These are phyloP conservation scores for Euglossa dilemma DNA, from an alignment of 1,140 invertebrate species.

Conservation along the genomic window DNA sequence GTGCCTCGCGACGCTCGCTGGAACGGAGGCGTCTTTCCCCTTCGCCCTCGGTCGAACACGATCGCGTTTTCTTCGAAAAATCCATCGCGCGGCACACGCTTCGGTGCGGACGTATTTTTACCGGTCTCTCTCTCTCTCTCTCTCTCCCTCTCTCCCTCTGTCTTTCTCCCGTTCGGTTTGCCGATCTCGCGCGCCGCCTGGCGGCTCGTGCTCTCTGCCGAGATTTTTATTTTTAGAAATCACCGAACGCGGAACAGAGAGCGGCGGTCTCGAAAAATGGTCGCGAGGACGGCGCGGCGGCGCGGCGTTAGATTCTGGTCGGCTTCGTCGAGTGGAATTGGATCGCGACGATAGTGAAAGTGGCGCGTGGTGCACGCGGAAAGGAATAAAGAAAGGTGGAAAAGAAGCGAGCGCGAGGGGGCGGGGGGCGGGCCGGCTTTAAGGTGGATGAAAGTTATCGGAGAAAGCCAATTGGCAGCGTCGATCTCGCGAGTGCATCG, in stretches of 20 bases:
- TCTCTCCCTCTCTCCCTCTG: too few relatives aligned
- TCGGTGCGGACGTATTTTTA: constrained; percentile 29
- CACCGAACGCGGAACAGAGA: neutral
- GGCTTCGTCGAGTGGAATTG: constrained; percentile 57
- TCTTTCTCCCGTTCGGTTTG: too few relatives aligned
- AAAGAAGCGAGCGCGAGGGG: constrained; percentile 65
- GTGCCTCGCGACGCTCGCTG: neutral
- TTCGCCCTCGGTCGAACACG: neutral
- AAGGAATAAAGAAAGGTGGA: constrained; percentile 75
- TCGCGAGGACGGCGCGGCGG: neutral
- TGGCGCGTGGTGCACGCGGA: constrained; percentile 58
- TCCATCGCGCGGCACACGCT: neutral
- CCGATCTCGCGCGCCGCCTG: too few relatives aligned
- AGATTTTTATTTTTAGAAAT: constrained; percentile 47
- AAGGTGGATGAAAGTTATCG: constrained; percentile 80
- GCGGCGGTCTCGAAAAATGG: constrained; percentile 30
- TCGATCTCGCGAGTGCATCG: constrained; percentile 54
- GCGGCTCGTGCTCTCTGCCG: too few relatives aligned
- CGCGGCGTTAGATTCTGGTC: constrained; percentile 36
- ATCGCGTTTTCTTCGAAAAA: neutral
- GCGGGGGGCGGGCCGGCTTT: constrained; percentile 27
- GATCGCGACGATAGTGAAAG: constrained; percentile 69
- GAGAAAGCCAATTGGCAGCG: constrained; percentile 80
- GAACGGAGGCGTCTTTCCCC: too few relatives aligned
- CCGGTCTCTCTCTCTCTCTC: neutral